These are phyloP conservation scores for Torymus aiolomorphi DNA, from an alignment of 2,888 invertebrate species.

Conservation along the genomic window DNA sequence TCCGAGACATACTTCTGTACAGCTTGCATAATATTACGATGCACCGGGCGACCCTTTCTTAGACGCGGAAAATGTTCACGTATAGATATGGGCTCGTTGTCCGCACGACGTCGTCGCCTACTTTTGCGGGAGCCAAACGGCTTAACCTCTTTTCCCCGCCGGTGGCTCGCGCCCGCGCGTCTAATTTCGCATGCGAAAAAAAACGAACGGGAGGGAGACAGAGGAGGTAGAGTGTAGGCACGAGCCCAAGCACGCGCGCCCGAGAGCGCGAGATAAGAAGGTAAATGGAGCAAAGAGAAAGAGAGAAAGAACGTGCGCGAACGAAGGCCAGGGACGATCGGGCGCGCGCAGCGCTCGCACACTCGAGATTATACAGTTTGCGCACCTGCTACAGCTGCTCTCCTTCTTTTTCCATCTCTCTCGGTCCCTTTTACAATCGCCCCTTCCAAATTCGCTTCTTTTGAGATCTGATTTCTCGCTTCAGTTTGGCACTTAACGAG, in stretches of 20 bases:
- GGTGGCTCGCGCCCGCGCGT: not conserved
- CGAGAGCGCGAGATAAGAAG: slow-evolving; percentile 30
- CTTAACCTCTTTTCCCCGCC: slow-evolving; percentile 44
- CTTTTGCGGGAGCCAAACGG: not conserved
- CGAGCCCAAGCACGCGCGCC: not conserved
- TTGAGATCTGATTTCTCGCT: no score
- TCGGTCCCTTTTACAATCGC: no score
- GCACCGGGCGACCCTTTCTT: no score
- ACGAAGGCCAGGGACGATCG: slow-evolving; percentile 29
- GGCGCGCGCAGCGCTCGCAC: slow-evolving; percentile 1
- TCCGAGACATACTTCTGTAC: no score
- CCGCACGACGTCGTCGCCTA: no score
- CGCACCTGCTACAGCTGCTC: slow-evolving; percentile 40
- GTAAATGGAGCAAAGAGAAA: slow-evolving; percentile 23
- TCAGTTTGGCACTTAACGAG: no score
- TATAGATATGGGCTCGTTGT: no score
- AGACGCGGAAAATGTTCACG: no score
- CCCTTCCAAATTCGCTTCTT: no score
- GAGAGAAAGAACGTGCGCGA: not conserved
- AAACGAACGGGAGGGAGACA: not conserved
- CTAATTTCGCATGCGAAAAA: not conserved
- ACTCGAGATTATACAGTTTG: slow-evolving; percentile 7
- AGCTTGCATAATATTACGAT: no score
- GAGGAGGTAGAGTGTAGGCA: not conserved
- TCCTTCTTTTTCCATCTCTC: no score